Evolutionary conservation across 1,140 invertebrate species (phyloP), one percentile per base, ranked within the genome.

Genomic region (Periplaneta americana): DNA sequence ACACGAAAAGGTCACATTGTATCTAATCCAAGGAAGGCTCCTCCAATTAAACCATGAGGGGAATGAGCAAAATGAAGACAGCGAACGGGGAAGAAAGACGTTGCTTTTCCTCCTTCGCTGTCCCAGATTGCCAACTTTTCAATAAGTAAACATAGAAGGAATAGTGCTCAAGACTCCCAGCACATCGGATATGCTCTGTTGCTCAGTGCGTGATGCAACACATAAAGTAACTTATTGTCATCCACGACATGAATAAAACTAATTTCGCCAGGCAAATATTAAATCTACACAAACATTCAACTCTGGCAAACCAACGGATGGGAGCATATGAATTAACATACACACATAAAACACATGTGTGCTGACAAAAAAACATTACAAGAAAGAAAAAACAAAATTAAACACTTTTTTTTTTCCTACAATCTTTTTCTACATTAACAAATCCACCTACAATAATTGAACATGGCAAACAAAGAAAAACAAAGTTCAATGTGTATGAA

Each of bases 151-250:
- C 48, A 66, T 10, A 66, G 22, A 66, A 66, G 48, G 48, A 66
- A 66, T n/a, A 66, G n/a, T n/a, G 48, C 28, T 13, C 48, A 66
- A 66, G 48, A 28, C 48, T 66, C 48, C 48, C 48, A 66, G 48
- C 22, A n/a, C 48, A 66, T 66, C 28, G 48, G 48, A n/a, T 66
- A n/a, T 66, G 48, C 48, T 66, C 28, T 66, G 22, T 66, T 66
- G 48, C 22, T 31, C 22, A 78, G 34, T 78, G 79, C 79, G 66
- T 48, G 28, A 66, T 66, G 48, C 48, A 66, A 80, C 33, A 80
- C 32, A 79, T 17, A 80, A 80, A 80, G n/a, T 39, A 80, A 80
- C 37, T 80, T 80, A 80, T 80, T 80, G 79, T 80, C 79, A 80
- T 74, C n/a, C 79, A 80, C 39, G 39, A 80, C 79, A 80, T 13